A percentile compares a stretch with the other conserved stretches of the same genome.
Evolutionary conservation across 2,113 vertebrate genomes (phyloP).

Genomic region (Leiothrix lutea): DNA sequence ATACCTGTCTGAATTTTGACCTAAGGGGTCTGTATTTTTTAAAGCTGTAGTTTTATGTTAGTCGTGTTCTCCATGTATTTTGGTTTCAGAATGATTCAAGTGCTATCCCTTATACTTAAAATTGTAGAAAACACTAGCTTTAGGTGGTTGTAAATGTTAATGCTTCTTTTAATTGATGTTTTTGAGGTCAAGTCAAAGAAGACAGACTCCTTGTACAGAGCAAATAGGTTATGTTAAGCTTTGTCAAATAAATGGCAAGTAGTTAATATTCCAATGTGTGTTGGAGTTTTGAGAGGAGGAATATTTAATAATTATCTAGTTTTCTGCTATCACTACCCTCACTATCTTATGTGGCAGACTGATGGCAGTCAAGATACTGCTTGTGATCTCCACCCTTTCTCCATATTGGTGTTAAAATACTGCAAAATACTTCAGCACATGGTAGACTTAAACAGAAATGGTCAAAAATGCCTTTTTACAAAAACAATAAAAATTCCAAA

Average conservation of each 20-base stretch:
- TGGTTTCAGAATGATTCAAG: background rate
- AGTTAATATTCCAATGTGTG: background rate
- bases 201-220: background rate
- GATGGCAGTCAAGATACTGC: background rate
- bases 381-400: background rate
- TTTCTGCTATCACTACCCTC: accelerated
- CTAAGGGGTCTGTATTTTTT: background rate
- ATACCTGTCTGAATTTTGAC: background rate
- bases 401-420: background rate
- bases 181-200: background rate
- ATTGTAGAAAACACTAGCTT: background rate
- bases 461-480: background rate
- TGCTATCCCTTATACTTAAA: background rate
- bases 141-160: background rate
- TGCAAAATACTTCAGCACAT: background rate
- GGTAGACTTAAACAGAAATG: background rate
- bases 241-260: background rate
- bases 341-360: background rate
- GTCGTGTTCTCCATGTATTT: background rate
- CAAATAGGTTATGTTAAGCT: background rate
- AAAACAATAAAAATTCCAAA: background rate
- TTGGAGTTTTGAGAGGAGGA: background rate
- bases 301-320: background rate
- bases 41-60: background rate
- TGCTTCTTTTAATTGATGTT: background rate